Evolutionary conservation across 1,140 invertebrate species (phyloP), one percentile per base, ranked within the genome.

Genomic region (Ditylenchus dipsaci): DNA sequence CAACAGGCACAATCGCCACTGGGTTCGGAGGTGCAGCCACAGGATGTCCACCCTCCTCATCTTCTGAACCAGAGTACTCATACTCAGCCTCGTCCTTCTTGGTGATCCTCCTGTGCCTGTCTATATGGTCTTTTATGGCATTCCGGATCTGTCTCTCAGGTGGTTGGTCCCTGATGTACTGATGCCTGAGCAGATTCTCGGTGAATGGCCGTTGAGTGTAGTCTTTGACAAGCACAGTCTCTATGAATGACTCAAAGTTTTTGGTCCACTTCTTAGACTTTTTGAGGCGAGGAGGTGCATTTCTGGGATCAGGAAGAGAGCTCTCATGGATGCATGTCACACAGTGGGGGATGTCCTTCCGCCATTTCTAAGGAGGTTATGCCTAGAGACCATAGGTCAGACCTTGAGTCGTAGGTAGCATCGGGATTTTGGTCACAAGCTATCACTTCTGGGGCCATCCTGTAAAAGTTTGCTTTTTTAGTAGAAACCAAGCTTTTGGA

Each of bases 331-430:
- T 99, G 96, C 84, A 99, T 89, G 88, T 99, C 96, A 88, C 87
- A 88, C 33, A 88, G 80, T 42, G 87, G 96, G 65, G 96, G 96
- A 86, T 97, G 95, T 83, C 93, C 95, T 87, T 99, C 96, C 53
- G 95, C 95, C 95, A 99, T 99, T 88, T 99, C 96, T 72, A 99
- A 87, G 33, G 95, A 93, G 42, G 95, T 97, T 78, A 98, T 98
- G 79, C 94, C 95, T 70, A 98, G 87, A 57, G 93, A 96, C 95
- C 95, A 98, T 58, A 97, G 86, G 86, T 98, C 95, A 84, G 91
- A 95, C 84, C 95, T 89, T 86, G 97, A 97, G 85, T 99, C 96
- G 84, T 99, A 99, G 45, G 96, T 99, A 33, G 95, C 95, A 84
- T 98, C 95, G 53, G 95, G 93, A 86, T 99, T 98, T 86, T 98